Percentiles rank a stretch among this genome's conserved stretches.
These are phyloP conservation scores for Platygyra sinensis DNA, from an alignment of 64 coral and sea anemone genomes.

Conservation along the genomic window DNA sequence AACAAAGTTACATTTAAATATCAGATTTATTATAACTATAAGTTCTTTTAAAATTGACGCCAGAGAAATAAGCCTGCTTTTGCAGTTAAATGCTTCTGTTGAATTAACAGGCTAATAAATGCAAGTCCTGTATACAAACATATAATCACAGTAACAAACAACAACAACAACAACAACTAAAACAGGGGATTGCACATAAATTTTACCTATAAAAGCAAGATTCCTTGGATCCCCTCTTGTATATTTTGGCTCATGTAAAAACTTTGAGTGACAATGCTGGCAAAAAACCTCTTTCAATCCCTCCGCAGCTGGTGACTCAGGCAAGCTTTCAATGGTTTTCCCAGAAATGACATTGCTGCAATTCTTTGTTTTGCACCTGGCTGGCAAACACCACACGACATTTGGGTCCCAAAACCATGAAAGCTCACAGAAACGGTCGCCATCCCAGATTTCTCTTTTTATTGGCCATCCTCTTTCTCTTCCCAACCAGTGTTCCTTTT, in stretches of 20 bases:
- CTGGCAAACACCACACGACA: constrained; percentile 69
- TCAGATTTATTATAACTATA: too few relatives aligned
- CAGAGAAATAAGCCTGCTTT: too few relatives aligned
- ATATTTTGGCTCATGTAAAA: constrained; percentile 57
- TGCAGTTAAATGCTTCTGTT: too few relatives aligned
- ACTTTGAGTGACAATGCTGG: constrained; percentile 45
- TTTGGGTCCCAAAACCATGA: constrained; percentile 78
- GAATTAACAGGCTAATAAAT: too few relatives aligned
- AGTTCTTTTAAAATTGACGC: too few relatives aligned
- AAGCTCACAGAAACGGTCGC: constrained; percentile 49
- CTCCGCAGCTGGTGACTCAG: constrained; percentile 36
- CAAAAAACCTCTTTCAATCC: constrained; percentile 68
- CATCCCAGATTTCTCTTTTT: constrained; percentile 53
- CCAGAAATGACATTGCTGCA: constrained; percentile 72
- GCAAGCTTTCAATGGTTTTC: constrained; percentile 25
- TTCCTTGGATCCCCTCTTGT: constrained; percentile 65
- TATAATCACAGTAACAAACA: too few relatives aligned
- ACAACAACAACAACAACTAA: too few relatives aligned
- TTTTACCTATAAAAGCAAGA: constrained; percentile 62
- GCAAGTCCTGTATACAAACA: too few relatives aligned
- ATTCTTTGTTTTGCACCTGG: constrained; percentile 57
- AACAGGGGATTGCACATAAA: too few relatives aligned
- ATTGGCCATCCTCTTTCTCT: constrained; percentile 57
- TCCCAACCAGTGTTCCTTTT: constrained; percentile 73
- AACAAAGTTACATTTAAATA: too few relatives aligned